A percentile compares a stretch with the other conserved stretches of the same genome.
Evolutionary conservation across 2,797 vertebrate genomes (phyloP).

Genomic region (Enteromius thamalakanensis): DNA sequence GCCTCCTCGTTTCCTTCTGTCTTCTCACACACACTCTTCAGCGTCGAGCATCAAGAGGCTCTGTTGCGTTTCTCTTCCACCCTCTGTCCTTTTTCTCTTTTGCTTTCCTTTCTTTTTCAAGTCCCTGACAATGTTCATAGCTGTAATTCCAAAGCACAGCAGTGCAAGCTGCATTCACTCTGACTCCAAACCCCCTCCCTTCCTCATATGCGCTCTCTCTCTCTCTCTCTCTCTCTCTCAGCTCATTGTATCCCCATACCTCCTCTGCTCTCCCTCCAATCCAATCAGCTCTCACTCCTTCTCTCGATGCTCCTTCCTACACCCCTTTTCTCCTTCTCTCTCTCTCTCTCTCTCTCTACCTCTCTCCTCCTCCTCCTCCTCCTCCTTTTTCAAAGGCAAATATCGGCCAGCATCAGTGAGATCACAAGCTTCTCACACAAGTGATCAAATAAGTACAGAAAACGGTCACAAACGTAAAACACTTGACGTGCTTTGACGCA

Average conservation of each 20-base stretch:
- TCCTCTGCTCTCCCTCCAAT: conserved; percentile 76
- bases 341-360: conserved; percentile 23
- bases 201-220: conserved; percentile 54
- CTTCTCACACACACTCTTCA: conserved; percentile 56
- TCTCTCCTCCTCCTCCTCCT: conserved; percentile 45
- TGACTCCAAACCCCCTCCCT: conserved; percentile 61
- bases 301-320: conserved; percentile 38
- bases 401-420: conserved; percentile 7
- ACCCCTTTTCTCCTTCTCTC: conserved; percentile 17
- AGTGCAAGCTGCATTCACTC: conserved; percentile 77
- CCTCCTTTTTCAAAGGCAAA: conserved; percentile 42
- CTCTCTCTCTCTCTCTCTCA: conserved; percentile 65
- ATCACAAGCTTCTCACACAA: conserved; percentile 18
- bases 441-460: conserved; percentile 16
- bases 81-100: conserved; percentile 56
- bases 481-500: conserved; percentile 4
- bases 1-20: conserved; percentile 26
- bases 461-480: neutral
- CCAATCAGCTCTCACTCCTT: conserved; percentile 70
- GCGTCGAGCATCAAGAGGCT: conserved; percentile 24
- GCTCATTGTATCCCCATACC: conserved; percentile 74
- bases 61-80: conserved; percentile 50
- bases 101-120: conserved; percentile 50
- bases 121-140: conserved; percentile 65
- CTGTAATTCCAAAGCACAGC: conserved; percentile 71